Percentiles rank a stretch among this genome's conserved stretches.
Conservation (phyloP, 64 coral and sea anemone genomes). For the Astreopora myriophthalma region DNA sequence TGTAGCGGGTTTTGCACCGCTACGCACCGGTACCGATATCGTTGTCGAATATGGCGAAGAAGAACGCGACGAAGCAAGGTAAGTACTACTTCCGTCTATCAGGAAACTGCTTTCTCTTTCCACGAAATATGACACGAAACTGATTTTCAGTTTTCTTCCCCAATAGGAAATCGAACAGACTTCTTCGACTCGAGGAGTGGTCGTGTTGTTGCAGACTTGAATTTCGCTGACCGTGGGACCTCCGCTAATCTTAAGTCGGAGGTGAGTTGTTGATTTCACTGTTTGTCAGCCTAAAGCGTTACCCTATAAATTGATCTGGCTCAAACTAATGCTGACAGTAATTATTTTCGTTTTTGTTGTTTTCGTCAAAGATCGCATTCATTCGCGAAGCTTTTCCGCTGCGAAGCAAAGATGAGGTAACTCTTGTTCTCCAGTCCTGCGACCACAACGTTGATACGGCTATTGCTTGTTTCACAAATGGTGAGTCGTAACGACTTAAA, state of each 20-base stretch:
- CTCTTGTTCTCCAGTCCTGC: constrained; percentile 83
- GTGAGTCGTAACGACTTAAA: constrained; percentile 18
- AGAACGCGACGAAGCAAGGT: constrained; percentile 17
- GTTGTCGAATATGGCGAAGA: constrained; percentile 23
- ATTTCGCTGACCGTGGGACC: constrained; percentile 43
- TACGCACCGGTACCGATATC: constrained; percentile 19
- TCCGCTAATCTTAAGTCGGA: constrained; percentile 68
- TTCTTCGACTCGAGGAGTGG: constrained; percentile 64
- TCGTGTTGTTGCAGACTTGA: constrained; percentile 66
- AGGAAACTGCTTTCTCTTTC: background rate
- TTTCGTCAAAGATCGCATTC: constrained; percentile 71
- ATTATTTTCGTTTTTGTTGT: background rate
- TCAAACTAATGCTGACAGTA: background rate
- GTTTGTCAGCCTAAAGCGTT: constrained; percentile 4
- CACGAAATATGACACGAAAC: background rate
- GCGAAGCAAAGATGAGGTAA: constrained; percentile 85
- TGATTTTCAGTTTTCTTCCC: background rate
- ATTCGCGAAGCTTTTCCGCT: constrained; percentile 75
- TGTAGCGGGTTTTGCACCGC: background rate
- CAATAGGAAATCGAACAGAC: constrained; percentile 62
- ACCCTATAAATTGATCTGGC: constrained; percentile 5
- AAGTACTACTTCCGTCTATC: background rate
- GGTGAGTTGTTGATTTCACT: constrained; percentile 58
- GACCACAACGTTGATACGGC: constrained; percentile 83
- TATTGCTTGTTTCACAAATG: constrained; percentile 79